Evolutionary conservation across 2,113 vertebrate species (phyloP).

Genomic region (Paedocypris sp.): DNA sequence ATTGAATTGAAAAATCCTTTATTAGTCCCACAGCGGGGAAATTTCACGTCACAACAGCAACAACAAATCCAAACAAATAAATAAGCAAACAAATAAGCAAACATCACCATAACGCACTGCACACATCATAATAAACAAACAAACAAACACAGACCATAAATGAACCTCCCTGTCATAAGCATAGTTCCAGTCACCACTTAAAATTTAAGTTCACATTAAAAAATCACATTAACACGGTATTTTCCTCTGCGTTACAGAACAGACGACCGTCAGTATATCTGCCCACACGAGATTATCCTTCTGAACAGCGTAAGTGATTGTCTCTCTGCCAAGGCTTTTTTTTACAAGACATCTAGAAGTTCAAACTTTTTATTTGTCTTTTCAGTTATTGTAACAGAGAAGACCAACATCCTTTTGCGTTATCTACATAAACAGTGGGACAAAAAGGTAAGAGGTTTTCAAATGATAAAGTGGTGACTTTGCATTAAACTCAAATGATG

Average conservation of each 20-base stretch:
- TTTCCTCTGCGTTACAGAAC: constrained; percentile 61
- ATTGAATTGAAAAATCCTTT: too few species aligned
- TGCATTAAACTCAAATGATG: too few species aligned
- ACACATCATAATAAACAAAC: too few species aligned
- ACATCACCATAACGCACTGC: too few species aligned
- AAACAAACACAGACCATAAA: too few species aligned
- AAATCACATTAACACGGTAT: not conserved
- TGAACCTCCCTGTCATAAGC: too few species aligned
- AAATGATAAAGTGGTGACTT: not conserved
- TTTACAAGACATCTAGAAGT: not conserved
- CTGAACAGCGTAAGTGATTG: constrained; percentile 83
- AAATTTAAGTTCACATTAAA: too few species aligned
- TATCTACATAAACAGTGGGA: constrained; percentile 95
- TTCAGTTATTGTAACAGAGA: constrained; percentile 93
- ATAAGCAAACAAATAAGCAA: too few species aligned
- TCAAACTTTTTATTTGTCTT: constrained; percentile 4
- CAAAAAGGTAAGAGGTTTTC: constrained; percentile 72
- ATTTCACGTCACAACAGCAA: too few species aligned
- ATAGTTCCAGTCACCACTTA: too few species aligned
- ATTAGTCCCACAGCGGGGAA: too few species aligned
- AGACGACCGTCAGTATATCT: constrained; percentile 92
- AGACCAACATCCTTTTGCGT: constrained; percentile 88
- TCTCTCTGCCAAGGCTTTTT: not conserved
- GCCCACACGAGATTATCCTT: constrained; percentile 88
- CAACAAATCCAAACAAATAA: too few species aligned